These are phyloP conservation scores for Trachelus iudaicus DNA, from an alignment of 2,888 invertebrate genomes.

Conservation along the genomic window DNA sequence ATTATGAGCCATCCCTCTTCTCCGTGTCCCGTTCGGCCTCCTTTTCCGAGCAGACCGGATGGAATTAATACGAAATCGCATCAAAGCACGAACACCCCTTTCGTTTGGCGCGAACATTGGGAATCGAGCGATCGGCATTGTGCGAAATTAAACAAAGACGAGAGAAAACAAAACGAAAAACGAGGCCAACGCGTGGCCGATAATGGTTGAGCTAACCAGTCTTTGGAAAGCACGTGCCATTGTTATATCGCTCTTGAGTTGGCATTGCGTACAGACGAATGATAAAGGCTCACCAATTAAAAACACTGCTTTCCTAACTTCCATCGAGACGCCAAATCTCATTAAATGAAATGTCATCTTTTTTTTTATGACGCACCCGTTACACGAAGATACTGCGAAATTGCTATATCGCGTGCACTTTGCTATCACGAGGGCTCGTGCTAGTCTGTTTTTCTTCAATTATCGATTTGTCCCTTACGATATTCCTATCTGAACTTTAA, in stretches of 20 bases:
- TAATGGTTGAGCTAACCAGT: constrained; percentile 34
- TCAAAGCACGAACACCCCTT: constrained; percentile 23
- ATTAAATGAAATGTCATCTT: too few species aligned
- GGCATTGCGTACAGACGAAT: not conserved
- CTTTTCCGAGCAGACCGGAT: not conserved
- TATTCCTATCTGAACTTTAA: too few species aligned
- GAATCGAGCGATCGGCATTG: constrained; percentile 37
- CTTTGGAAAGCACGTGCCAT: constrained; percentile 24
- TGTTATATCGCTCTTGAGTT: constrained; percentile 20
- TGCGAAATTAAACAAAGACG: constrained; percentile 36
- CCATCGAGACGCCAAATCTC: too few species aligned
- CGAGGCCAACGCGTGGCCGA: constrained; percentile 21
- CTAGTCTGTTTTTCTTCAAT: too few species aligned
- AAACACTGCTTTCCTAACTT: not conserved
- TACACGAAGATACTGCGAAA: too few species aligned
- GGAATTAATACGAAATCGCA: constrained; percentile 29
- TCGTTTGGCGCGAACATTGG: constrained; percentile 32
- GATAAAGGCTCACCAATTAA: not conserved
- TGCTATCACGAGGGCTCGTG: too few species aligned
- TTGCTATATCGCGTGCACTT: too few species aligned
- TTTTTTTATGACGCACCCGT: too few species aligned
- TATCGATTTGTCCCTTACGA: too few species aligned
- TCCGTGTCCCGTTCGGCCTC: not conserved
- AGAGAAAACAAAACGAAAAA: constrained; percentile 27
- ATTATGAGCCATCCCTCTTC: not conserved